Base-by-base conservation (phyloP, 1,140 invertebrate species). In the Matsumurasca onukii region DNA sequence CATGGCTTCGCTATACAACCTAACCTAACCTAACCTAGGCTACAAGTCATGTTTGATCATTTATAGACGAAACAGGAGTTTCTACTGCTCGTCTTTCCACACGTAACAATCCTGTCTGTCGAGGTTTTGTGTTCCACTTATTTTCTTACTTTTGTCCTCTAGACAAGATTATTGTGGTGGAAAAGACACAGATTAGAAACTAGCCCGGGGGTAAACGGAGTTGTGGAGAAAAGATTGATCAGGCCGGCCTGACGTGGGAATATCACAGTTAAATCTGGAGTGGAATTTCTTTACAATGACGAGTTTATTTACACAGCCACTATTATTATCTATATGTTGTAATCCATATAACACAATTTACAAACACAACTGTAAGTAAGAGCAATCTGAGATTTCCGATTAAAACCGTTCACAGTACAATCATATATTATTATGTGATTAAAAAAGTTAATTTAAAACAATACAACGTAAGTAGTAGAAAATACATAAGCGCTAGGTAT, bases 231-330 rank as follows among this genome's bases (percentile, higher is more conserved):
- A n/a, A n/a, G n/a, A n/a, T n/a, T n/a, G n/a, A n/a, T n/a, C n/a
- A n/a, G n/a, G n/a, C n/a, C n/a, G 12, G 27, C 17, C 27, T 39
- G 31, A 45, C 24, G 62, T 65, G 22, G 39, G 24, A 65, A 65
- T 59, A 59, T 59, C 55, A 59, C 55, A 59, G 55, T 22, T 24
- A 27, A 27, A 48, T 59, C 24, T 24, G n/a, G 15, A 25, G n/a
- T 63, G n/a, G 30, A 63, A 39, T 27, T 34, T 24, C 5, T 27
- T 30, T 27, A 27, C 27, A 61, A 61, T n/a, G 25, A n/a, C 34
- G 30, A 20, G n/a, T n/a, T 55, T 55, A 55, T 9, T 20, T 34
- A 63, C 61, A 63, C 34, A 63, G 30, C 30, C 61, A 63, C 30
- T 34, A 45, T 39, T 63, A 63, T 12, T 34, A 34, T 39, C 31